Percentiles rank a stretch among this genome's conserved stretches.
Evolutionary conservation across 2,113 vertebrate genomes (phyloP).

Genomic region (Platichthys flesus): DNA sequence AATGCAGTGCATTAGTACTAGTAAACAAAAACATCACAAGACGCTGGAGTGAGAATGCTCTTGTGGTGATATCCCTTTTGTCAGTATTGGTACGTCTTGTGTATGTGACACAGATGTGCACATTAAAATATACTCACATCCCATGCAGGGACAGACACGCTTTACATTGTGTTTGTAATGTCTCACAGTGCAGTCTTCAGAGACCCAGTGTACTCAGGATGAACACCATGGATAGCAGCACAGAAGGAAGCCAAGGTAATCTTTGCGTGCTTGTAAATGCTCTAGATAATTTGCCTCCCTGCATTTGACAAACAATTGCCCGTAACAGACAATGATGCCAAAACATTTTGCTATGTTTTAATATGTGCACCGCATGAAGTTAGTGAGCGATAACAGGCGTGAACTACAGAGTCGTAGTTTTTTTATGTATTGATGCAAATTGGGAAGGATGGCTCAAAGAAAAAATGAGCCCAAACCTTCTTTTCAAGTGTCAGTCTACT

Average conservation of each 20-base stretch:
- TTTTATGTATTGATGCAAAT: slow-evolving; percentile 62
- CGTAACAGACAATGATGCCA: slow-evolving; percentile 65
- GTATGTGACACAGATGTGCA: slow-evolving; percentile 75
- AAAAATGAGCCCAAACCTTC: slow-evolving; percentile 58
- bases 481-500: slow-evolving; percentile 67
- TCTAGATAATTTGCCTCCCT: slow-evolving; percentile 68
- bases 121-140: slow-evolving; percentile 72
- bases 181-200: slow-evolving; percentile 82
- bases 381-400: slow-evolving; percentile 40
- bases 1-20: slow-evolving; percentile 63
- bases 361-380: slow-evolving; percentile 47
- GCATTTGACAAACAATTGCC: slow-evolving; percentile 68
- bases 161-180: slow-evolving; percentile 76
- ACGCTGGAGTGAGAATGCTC: slow-evolving; percentile 63
- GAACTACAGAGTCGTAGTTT: background rate
- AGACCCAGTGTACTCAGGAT: slow-evolving; percentile 77
- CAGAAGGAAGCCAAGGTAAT: slow-evolving; percentile 72
- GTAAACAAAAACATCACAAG: slow-evolving; percentile 73
- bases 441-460: slow-evolving; percentile 62
- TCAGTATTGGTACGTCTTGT: slow-evolving; percentile 66
- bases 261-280: slow-evolving; percentile 66
- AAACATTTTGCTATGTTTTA: slow-evolving; percentile 58
- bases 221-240: slow-evolving; percentile 80
- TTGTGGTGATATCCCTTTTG: slow-evolving; percentile 61
- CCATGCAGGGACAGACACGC: slow-evolving; percentile 70